Conservation (phyloP, 2,797 vertebrate species). For the Gymnopithys bicolor region DNA sequence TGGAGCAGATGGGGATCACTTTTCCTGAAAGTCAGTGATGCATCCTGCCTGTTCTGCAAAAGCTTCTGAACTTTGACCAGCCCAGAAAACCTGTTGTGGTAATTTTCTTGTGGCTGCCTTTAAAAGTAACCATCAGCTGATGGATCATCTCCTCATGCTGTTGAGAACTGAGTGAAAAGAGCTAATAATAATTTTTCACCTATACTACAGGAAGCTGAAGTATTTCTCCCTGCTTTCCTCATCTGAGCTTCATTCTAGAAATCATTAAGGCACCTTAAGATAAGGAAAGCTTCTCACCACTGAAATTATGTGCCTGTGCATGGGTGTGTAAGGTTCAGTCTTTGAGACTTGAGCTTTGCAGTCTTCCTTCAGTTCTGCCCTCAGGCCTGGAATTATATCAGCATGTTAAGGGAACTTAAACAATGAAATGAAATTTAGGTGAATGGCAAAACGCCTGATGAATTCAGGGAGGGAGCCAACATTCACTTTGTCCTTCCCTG, state of each 20-base stretch:
- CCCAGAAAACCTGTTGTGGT: neutral
- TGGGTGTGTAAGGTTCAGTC: neutral
- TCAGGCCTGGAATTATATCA: neutral
- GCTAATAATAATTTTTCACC: neutral
- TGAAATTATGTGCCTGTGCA: neutral
- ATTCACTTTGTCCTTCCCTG: neutral
- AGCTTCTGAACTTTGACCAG: neutral
- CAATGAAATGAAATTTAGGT: neutral
- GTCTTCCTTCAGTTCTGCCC: neutral
- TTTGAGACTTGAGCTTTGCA: neutral
- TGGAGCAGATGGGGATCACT: neutral
- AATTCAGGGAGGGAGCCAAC: neutral
- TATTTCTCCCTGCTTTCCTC: neutral
- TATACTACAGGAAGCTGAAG: neutral
- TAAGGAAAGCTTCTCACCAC: neutral
- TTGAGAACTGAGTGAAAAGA: neutral
- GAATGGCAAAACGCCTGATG: neutral
- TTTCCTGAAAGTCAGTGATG: neutral
- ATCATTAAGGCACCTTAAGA: rapidly evolving
- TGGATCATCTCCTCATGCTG: neutral
- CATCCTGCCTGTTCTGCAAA: neutral
- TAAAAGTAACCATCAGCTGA: neutral
- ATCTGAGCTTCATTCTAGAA: neutral
- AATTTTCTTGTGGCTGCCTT: neutral
- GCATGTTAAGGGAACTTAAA: neutral